These are phyloP conservation scores for Magallana gigas DNA, from an alignment of 1,140 invertebrate species.

Conservation along the genomic window DNA sequence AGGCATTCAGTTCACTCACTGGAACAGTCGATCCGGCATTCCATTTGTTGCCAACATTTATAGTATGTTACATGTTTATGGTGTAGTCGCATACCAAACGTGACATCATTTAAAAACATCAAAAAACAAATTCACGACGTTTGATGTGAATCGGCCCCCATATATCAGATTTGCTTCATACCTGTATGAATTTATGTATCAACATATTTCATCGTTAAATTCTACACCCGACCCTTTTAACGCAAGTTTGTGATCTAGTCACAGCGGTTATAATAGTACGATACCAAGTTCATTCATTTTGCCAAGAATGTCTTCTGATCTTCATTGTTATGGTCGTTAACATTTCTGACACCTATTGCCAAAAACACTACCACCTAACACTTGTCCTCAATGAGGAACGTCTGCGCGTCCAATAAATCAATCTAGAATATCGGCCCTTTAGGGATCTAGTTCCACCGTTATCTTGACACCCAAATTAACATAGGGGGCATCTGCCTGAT, in stretches of 20 bases:
- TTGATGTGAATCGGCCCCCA: not conserved
- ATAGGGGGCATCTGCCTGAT: not conserved
- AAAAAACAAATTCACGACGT: not conserved
- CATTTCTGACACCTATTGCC: slow-evolving; percentile 3
- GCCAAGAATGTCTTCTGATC: slow-evolving; percentile 1
- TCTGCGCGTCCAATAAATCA: not conserved
- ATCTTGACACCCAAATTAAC: not conserved
- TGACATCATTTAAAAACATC: not conserved
- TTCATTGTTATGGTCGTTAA: not conserved
- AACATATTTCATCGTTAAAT: not conserved
- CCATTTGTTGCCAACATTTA: not conserved
- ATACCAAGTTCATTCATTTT: slow-evolving; percentile 15
- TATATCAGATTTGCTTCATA: slow-evolving; percentile 14
- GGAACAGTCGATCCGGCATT: not conserved
- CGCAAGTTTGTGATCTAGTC: not conserved
- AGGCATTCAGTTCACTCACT: not conserved
- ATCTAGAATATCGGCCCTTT: not conserved
- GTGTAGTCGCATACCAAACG: not conserved
- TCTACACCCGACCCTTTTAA: not conserved
- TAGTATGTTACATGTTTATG: not conserved
- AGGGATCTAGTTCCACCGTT: not conserved
- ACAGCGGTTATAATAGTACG: not conserved
- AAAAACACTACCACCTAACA: not conserved
- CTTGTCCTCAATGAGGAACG: slow-evolving; percentile 16
- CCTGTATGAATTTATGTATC: slow-evolving; percentile 28